Evolutionary conservation across 2,888 invertebrate species (phyloP), one percentile per base, ranked within the genome.

Genomic region (Phyllotreta cruciferae): DNA sequence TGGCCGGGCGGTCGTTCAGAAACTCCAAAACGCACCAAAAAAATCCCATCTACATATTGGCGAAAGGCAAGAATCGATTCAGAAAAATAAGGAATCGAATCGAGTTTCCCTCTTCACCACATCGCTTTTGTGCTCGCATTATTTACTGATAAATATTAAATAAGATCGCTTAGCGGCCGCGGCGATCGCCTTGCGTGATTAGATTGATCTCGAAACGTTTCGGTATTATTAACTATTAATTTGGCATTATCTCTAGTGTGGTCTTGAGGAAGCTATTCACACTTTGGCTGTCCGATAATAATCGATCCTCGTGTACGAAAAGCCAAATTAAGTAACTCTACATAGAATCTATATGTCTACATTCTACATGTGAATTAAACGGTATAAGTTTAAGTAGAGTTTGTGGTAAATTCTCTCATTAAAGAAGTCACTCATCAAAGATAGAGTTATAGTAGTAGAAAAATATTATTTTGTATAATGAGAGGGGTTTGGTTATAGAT

Each of bases 131-230:
- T 41, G 8, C 36, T 36, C 34, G 14, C 57, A 14, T 11, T 64
- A 55, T 64, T 66, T 56, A 56, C 55, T 56, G 60, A 69, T 72
- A 62, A 71, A 73, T 70, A 45, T 70, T 72, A 68, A 66, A 72
- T 71, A 63, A 56, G 49, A 60, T 57, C 58, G 63, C 54, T 64
- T 53, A 42, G 62, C 61, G 65, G 34, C 68, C 37, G 62, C 61
- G 65, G 34, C 68, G 67, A 70, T 69, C 66, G 70, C 66, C 68
- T 73, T 67, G 76, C 75, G 75, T 76, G 76, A 74, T 75, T 75
- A 73, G 74, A 74, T 76, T 75, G 75, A 75, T 75, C 73, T 72
- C 66, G 68, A 69, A 70, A 72, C 74, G 74, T 74, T 71, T 70
- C 66, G 36, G 9, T 42, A 45, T 53, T 58, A 70, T 75, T 69